Percentiles rank a stretch among this genome's conserved stretches.
These are phyloP conservation scores for Microplitis mediator DNA, from an alignment of 1,140 invertebrate species.

Conservation along the genomic window DNA sequence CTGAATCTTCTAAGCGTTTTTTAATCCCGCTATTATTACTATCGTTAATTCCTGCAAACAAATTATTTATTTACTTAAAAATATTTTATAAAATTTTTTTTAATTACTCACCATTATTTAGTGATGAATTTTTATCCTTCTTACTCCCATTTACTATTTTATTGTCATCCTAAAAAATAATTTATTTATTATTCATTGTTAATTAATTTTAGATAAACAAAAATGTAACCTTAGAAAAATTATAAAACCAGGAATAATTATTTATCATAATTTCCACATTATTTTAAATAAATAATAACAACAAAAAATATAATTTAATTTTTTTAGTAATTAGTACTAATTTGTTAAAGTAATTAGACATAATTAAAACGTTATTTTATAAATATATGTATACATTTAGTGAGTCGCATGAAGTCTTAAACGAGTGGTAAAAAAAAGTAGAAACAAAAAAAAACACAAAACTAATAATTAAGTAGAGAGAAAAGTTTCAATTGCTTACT, in stretches of 20 bases:
- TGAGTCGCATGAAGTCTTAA: background rate
- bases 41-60: background rate
- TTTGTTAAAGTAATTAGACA: background rate
- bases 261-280: too few species aligned
- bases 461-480: background rate
- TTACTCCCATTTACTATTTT: too few species aligned
- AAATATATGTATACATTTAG: background rate
- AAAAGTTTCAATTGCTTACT: conserved; percentile 29
- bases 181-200: too few species aligned
- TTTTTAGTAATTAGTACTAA: too few species aligned
- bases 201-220: too few species aligned
- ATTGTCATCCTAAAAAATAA: too few species aligned
- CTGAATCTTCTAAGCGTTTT: conserved; percentile 6
- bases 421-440: background rate
- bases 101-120: background rate
- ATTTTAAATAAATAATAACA: background rate
- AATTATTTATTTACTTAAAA: background rate
- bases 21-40: background rate
- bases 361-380: background rate
- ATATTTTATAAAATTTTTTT: background rate
- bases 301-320: background rate
- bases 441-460: background rate
- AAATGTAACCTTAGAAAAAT: too few species aligned
- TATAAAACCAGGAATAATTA: too few species aligned
- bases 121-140: background rate